Evolutionary conservation across 92 coral and sea anemone genomes (phyloP).

Genomic region (Actinernus sp.): DNA sequence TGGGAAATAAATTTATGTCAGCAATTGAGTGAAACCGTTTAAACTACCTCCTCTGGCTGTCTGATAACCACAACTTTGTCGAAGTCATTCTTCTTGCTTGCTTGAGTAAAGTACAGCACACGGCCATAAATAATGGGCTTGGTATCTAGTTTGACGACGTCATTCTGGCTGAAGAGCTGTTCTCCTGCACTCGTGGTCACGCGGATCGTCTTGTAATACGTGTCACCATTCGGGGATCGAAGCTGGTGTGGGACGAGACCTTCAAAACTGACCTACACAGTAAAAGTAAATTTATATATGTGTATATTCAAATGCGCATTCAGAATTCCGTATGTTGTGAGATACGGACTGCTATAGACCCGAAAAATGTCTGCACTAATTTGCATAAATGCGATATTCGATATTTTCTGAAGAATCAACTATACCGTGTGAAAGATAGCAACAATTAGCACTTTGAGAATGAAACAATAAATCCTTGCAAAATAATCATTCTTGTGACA

Average conservation of each 20-base stretch:
- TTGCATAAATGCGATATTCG: no score
- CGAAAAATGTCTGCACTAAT: no score
- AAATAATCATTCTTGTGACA: no score
- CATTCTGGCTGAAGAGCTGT: conserved; percentile 60
- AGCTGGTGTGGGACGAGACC: conserved; percentile 52
- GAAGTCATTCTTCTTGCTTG: conserved; percentile 65
- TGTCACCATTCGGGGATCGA: conserved; percentile 45
- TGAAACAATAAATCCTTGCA: no score
- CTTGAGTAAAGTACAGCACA: conserved; percentile 73
- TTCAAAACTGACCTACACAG: conserved; percentile 76
- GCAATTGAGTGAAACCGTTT: no score
- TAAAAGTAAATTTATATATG: not conserved
- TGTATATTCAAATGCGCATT: not conserved
- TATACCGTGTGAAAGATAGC: no score
- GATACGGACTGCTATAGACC: no score
- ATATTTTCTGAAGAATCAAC: no score
- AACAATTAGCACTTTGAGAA: no score
- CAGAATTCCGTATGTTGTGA: no score
- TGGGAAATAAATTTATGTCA: no score
- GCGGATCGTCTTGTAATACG: conserved; percentile 44
- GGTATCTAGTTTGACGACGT: conserved; percentile 80
- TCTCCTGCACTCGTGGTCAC: conserved; percentile 74
- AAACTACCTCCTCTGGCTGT: conserved; percentile 83
- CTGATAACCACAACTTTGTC: conserved; percentile 81
- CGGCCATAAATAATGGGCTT: conserved; percentile 81